phyloP scores from a whole-genome alignment of 2,113 vertebrate genomes.

The Trogon melanurus region DNA sequence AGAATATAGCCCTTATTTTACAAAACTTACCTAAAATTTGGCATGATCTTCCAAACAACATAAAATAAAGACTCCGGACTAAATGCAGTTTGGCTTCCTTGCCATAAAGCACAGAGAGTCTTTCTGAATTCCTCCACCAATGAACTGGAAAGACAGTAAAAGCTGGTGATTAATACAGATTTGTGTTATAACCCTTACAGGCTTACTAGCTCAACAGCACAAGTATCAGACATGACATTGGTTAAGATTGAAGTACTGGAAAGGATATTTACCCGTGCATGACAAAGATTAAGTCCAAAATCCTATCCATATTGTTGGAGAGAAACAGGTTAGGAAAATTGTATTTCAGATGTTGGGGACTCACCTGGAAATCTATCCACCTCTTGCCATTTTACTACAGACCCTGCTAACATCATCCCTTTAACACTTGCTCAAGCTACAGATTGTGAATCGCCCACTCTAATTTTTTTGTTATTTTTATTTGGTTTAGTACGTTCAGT shows the following conservation, averaged over 20 bases:
- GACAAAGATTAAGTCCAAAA: not conserved
- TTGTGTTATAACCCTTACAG: not conserved
- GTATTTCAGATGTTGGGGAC: not conserved
- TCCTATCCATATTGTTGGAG: not conserved
- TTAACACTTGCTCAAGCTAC: not conserved
- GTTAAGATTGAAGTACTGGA: no score
- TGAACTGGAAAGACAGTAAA: constrained; percentile 79
- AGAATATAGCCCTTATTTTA: not conserved
- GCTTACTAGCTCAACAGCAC: not conserved
- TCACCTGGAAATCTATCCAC: not conserved
- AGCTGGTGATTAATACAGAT: not conserved
- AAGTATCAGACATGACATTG: not conserved
- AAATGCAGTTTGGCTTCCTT: constrained; percentile 94
- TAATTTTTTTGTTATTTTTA: no score
- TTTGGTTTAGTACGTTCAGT: not conserved
- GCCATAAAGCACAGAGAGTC: constrained; percentile 96
- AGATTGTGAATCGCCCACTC: not conserved
- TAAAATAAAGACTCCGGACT: constrained; percentile 98
- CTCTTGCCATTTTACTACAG: not conserved
- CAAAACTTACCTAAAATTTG: constrained; percentile 92
- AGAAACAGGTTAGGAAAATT: not conserved
- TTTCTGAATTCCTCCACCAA: constrained; percentile 98
- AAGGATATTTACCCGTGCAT: no score
- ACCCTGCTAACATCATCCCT: not conserved
- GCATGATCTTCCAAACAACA: constrained; percentile 99